phyloP scores from a whole-genome alignment of 2,113 vertebrate genomes.

The Chlorodrepanis virens region DNA sequence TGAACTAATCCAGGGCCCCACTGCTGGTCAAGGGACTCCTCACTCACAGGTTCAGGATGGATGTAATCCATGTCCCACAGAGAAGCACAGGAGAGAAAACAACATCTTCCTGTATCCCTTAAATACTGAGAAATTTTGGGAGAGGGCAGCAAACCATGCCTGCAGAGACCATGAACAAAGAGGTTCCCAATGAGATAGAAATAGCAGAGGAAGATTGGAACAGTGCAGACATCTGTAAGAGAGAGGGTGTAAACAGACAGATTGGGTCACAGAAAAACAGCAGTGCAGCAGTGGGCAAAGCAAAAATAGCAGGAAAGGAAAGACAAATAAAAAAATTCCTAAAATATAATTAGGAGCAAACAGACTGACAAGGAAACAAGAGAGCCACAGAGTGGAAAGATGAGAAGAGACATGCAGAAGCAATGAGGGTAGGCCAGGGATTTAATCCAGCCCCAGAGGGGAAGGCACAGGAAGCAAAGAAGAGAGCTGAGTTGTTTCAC shows the following conservation, averaged over 20 bases:
- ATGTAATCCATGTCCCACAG: background rate
- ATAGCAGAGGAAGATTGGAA: background rate
- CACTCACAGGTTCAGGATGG: background rate
- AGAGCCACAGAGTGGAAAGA: background rate
- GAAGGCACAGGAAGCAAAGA: background rate
- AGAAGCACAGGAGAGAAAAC: background rate
- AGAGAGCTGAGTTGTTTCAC: background rate
- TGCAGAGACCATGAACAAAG: background rate
- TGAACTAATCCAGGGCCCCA: background rate
- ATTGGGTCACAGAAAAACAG: background rate
- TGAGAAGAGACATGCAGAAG: background rate
- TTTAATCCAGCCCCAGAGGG: background rate
- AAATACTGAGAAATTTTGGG: background rate
- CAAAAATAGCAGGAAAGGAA: conserved; percentile 63
- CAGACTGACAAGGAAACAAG: conserved; percentile 39
- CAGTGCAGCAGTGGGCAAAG: background rate
- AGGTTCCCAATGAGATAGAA: background rate
- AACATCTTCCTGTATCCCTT: background rate
- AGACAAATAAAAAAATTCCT: conserved; percentile 56
- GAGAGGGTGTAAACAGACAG: conserved; percentile 3
- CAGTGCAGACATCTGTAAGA: background rate
- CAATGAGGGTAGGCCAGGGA: background rate
- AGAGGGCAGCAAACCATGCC: background rate
- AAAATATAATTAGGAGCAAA: conserved; percentile 54
- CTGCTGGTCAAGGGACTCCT: background rate